Evolutionary conservation across 2,888 invertebrate genomes (phyloP), one percentile per base, ranked within the genome.

Genomic region (Hirudinaria manillensis): DNA sequence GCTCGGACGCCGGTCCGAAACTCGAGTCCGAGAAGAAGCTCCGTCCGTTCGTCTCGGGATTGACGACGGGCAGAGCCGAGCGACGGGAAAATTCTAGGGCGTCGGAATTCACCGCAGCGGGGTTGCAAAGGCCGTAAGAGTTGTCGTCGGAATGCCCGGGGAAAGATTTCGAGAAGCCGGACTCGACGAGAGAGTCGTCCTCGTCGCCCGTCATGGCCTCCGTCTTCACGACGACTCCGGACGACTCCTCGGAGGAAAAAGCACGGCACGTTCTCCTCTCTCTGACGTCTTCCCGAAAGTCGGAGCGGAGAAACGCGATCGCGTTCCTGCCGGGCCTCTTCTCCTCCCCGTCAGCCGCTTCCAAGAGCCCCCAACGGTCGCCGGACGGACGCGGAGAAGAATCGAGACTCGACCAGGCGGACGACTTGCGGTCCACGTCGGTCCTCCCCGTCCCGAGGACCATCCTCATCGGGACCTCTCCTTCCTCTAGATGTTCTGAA

Each of bases 381-480:
- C 45, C 45, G 10, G 45, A 45, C 1, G 45, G 45, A 45, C 16
- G 45, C 13, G 24, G 24, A 29, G 61, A 61, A 61, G 61, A 61
- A 19, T 61, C 29, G 7, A 61, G 61, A 29, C 61, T 61, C 0
- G 21, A 61, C 61, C 61, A 61, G 24, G 61, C 61, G 1, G 61
- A 61, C 24, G 61, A n/a, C 21, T 61, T 61, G 61, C 29, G 61
- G n/a, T 61, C 61, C 24, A 19, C 56, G 6, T 6, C n/a, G 27
- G 56, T 56, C 10, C 36, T 36, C 13, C 55, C 72, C 13, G 53
- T 6, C n/a, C 53, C 27, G 56, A 56, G 21, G 32, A 55, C 51
- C 36, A 53, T 72, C n/a, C 56, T 72, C 19, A 55, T 72, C 1
- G 56, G 72, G 21, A 72, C 27, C 56, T 72, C 72, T 6, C 53